A percentile compares a stretch with the other conserved stretches of the same genome.
phyloP scores from a whole-genome alignment of 2,888 invertebrate species.

The Holacanthella duospinosa region DNA sequence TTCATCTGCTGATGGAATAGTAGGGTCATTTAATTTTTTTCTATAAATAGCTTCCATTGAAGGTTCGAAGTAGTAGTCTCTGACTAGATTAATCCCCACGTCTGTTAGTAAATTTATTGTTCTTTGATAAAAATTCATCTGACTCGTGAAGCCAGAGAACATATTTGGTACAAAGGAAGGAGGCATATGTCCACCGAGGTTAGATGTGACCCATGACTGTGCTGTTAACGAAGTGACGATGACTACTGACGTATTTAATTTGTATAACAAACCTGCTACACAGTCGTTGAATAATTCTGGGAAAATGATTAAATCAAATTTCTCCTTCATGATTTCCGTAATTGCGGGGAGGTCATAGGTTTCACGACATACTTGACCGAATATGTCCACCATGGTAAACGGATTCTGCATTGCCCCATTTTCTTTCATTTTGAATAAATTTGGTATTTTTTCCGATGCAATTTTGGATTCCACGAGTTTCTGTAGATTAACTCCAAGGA shows the following conservation, averaged over 20 bases:
- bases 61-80: too few species aligned
- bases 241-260: too few species aligned
- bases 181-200: constrained; percentile 25
- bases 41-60: constrained; percentile 19
- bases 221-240: constrained; percentile 16
- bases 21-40: too few species aligned
- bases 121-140: too few species aligned
- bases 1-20: constrained; percentile 60
- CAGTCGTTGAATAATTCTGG: constrained; percentile 36
- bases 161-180: constrained; percentile 40
- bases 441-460: not conserved
- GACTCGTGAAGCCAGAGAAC: too few species aligned
- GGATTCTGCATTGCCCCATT: not conserved
- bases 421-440: constrained; percentile 17
- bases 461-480: constrained; percentile 5
- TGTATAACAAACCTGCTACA: too few species aligned
- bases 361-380: not conserved
- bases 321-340: constrained; percentile 9
- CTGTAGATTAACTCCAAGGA: constrained; percentile 17
- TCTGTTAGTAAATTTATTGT: too few species aligned
- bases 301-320: too few species aligned
- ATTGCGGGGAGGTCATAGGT: constrained; percentile 5
- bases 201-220: constrained; percentile 9
- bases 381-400: not conserved
- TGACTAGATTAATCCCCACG: too few species aligned